Conservation (phyloP, 2,113 vertebrate genomes). For the Greenwoodochromis staneri region DNA sequence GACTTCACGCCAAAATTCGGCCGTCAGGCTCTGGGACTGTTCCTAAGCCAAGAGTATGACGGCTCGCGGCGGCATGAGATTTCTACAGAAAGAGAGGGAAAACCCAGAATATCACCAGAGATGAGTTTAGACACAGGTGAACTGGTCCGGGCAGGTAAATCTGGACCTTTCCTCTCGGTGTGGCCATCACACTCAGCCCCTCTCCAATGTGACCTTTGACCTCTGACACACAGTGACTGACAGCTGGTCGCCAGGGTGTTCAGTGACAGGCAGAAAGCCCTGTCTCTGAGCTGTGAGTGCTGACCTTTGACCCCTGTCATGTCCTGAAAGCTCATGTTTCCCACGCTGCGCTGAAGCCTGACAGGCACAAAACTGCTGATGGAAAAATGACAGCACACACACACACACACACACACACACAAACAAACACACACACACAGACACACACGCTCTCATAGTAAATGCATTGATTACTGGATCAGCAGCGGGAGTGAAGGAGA, state of each 20-base stretch:
- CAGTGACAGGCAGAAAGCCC: neutral
- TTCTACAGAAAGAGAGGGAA: neutral
- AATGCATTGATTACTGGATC: neutral
- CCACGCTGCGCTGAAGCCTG: neutral
- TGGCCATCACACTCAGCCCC: neutral
- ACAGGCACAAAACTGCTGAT: neutral
- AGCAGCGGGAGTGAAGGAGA: neutral
- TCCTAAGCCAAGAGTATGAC: neutral
- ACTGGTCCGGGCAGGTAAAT: neutral
- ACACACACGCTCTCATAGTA: neutral
- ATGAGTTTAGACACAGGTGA: neutral
- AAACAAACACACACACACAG: neutral
- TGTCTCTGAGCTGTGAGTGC: neutral
- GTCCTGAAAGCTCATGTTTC: neutral
- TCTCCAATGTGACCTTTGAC: neutral
- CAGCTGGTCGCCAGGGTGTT: neutral
- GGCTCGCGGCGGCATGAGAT: neutral
- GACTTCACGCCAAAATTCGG: neutral
- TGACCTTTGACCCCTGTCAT: constrained; percentile 12
- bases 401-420: neutral
- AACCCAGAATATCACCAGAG: neutral
- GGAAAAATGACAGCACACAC: neutral
- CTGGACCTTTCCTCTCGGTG: neutral
- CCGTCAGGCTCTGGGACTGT: neutral
- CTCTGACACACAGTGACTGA: neutral